Conservation (phyloP, 2,113 vertebrate genomes). For the Ameiurus melas region DNA sequence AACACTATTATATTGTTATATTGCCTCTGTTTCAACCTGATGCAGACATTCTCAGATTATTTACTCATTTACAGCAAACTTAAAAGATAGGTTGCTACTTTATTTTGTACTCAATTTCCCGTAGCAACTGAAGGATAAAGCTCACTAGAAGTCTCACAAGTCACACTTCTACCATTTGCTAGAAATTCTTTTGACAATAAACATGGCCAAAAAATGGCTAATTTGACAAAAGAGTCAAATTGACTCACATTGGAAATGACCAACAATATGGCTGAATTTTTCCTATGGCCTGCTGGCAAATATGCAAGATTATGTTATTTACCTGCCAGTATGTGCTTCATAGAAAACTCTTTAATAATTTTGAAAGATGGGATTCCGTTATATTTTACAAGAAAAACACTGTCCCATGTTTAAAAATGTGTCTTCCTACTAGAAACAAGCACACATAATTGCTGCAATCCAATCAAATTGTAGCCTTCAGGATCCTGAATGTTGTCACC, state of each 20-base stretch:
- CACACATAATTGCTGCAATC: background rate
- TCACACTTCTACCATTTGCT: background rate
- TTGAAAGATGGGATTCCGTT: background rate
- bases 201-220: background rate
- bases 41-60: background rate
- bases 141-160: conserved; percentile 55
- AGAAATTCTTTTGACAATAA: background rate
- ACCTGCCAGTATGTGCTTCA: background rate
- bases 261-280: background rate
- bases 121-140: background rate
- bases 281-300: background rate
- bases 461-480: background rate
- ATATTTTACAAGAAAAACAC: background rate
- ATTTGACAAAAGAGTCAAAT: background rate
- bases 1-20: background rate
- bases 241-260: background rate
- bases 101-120: background rate
- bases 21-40: background rate
- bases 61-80: background rate
- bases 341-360: background rate
- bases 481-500: background rate
- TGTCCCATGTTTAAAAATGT: background rate
- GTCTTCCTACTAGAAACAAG: background rate
- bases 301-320: background rate
- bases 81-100: background rate